These are phyloP conservation scores for Corynorhinus townsendii DNA, from an alignment of 2,113 vertebrate genomes.

Conservation along the genomic window DNA sequence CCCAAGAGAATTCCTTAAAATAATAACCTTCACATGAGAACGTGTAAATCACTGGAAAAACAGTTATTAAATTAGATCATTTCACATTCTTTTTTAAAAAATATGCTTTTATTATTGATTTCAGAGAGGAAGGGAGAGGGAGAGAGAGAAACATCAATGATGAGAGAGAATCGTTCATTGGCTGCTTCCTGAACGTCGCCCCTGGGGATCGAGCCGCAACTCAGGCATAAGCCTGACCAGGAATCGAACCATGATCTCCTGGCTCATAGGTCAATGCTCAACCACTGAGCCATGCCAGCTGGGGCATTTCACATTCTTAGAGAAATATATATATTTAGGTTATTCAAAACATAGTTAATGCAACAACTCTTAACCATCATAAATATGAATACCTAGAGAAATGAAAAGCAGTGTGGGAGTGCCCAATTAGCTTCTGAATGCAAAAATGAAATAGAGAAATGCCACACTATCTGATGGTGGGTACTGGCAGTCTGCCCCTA, in stretches of 20 bases:
- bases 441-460: not conserved
- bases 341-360: not conserved
- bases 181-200: too few species aligned
- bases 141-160: too few species aligned
- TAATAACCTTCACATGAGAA: not conserved
- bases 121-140: too few species aligned
- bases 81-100: not conserved
- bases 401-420: not conserved
- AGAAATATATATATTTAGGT: not conserved
- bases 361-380: not conserved
- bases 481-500: not conserved
- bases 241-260: too few species aligned
- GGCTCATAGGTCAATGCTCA: too few species aligned
- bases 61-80: not conserved
- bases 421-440: not conserved
- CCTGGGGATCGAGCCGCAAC: too few species aligned
- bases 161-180: too few species aligned
- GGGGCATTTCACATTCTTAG: not conserved
- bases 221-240: too few species aligned
- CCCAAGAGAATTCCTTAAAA: constrained; percentile 34
- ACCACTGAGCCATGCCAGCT: too few species aligned
- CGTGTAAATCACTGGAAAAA: not conserved
- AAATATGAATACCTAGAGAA: not conserved
- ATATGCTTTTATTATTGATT: too few species aligned
- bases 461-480: not conserved